phyloP scores from a whole-genome alignment of 2,888 invertebrate species.

The Ectropis crepuscularia region DNA sequence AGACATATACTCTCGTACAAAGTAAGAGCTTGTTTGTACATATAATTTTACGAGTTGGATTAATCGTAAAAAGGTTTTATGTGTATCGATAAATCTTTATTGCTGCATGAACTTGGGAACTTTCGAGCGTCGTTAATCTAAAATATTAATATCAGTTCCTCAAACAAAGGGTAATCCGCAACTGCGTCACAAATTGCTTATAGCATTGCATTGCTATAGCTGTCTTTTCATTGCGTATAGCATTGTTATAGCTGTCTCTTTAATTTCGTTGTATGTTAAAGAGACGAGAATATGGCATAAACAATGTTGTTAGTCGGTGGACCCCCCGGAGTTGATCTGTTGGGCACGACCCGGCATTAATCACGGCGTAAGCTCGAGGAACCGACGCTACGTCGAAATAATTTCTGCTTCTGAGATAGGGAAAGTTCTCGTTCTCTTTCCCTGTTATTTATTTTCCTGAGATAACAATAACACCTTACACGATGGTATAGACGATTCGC shows the following conservation, averaged over 20 bases:
- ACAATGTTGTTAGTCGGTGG: too few relatives aligned
- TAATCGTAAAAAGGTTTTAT: constrained; percentile 51
- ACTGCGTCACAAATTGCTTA: too few relatives aligned
- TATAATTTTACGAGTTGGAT: constrained; percentile 45
- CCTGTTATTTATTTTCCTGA: too few relatives aligned
- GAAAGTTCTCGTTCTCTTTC: too few relatives aligned
- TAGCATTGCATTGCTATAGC: too few relatives aligned
- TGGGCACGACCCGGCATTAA: constrained; percentile 63
- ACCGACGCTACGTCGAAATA: constrained; percentile 52
- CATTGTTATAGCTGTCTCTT: too few relatives aligned
- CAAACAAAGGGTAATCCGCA: constrained; percentile 54
- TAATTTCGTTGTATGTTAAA: too few relatives aligned
- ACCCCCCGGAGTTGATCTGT: constrained; percentile 37
- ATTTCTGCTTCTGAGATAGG: constrained; percentile 37
- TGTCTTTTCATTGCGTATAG: too few relatives aligned
- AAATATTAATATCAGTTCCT: constrained; percentile 57
- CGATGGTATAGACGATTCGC: too few relatives aligned
- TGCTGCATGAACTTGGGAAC: constrained; percentile 39
- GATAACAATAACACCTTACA: too few relatives aligned
- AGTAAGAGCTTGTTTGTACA: constrained; percentile 34
- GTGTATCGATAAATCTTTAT: constrained; percentile 47
- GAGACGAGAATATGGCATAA: too few relatives aligned
- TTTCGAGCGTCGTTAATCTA: constrained; percentile 44
- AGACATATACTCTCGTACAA: constrained; percentile 15
- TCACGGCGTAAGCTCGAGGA: constrained; percentile 68